Evolutionary conservation across 92 coral and sea anemone species (phyloP).

Genomic region (Umimayanthus kanabou): DNA sequence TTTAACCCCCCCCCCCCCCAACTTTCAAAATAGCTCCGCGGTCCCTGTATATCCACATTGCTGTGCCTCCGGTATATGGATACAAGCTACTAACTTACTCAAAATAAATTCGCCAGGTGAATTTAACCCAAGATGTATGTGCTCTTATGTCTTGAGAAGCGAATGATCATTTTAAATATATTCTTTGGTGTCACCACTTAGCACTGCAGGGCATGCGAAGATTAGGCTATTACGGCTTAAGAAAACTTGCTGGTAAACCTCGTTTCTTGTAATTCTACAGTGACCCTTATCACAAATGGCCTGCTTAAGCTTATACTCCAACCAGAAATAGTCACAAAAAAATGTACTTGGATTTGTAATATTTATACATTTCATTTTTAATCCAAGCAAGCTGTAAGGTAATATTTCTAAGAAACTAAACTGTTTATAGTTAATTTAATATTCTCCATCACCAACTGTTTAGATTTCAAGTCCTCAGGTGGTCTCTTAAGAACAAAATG

Average conservation of each 20-base stretch:
- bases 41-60: not conserved
- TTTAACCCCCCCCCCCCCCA: no score
- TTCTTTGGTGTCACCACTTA: not conserved
- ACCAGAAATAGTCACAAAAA: not conserved
- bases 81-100: not conserved
- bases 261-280: not conserved
- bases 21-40: no score
- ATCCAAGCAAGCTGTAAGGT: slow-evolving; percentile 9
- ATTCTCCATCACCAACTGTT: slow-evolving; percentile 2
- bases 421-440: slow-evolving; percentile 15
- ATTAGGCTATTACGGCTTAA: not conserved
- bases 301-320: slow-evolving; percentile 3
- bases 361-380: slow-evolving; percentile 20
- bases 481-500: not conserved
- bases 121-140: not conserved
- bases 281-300: not conserved
- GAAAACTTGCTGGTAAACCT: slow-evolving; percentile 22
- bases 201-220: not conserved
- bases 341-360: not conserved
- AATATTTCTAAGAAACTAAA: slow-evolving; percentile 4
- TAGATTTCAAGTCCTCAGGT: slow-evolving; percentile 15
- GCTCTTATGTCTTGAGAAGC: not conserved
- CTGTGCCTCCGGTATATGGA: no score
- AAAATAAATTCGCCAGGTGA: not conserved
- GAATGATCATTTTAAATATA: not conserved